These are phyloP conservation scores for Psophia crepitans DNA, from an alignment of 2,113 vertebrate species.

Conservation along the genomic window DNA sequence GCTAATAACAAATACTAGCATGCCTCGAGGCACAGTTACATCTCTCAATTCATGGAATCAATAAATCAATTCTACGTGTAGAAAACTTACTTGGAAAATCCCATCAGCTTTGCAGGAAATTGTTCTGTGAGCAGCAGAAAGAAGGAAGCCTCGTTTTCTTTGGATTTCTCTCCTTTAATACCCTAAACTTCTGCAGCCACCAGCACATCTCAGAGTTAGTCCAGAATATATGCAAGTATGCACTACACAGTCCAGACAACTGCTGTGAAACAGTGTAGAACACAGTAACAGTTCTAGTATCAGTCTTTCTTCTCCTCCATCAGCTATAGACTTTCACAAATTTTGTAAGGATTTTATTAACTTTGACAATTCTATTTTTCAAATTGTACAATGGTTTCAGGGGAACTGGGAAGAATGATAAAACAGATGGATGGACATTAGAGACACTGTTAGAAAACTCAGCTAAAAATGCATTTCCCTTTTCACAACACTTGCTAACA, in stretches of 20 bases:
- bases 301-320: background rate
- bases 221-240: background rate
- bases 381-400: background rate
- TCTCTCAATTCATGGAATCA: background rate
- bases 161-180: background rate
- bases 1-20: background rate
- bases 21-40: background rate
- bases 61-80: background rate
- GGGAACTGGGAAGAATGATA: background rate
- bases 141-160: background rate
- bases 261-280: background rate
- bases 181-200: background rate
- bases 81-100: background rate
- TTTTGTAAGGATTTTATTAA: background rate
- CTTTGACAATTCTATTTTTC: background rate
- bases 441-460: background rate
- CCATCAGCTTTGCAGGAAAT: background rate
- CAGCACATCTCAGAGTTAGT: background rate
- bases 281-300: rapidly evolving
- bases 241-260: background rate
- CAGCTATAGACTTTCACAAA: background rate
- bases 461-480: background rate
- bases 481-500: background rate
- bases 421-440: background rate
- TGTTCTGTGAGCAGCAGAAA: background rate